Conservation (phyloP, 2,797 vertebrate genomes). For the Sebastes diaconus region DNA sequence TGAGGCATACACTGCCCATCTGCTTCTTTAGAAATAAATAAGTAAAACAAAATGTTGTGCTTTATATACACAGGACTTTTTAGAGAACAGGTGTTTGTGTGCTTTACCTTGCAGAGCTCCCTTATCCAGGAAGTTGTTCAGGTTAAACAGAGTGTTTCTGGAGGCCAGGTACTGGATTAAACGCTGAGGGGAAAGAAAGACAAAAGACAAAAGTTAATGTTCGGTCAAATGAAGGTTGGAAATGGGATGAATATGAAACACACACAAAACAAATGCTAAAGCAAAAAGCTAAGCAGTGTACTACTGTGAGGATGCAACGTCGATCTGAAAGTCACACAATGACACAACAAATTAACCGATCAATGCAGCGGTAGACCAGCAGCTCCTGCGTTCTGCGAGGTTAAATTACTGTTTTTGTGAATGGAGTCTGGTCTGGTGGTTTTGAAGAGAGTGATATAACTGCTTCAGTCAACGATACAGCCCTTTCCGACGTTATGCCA, state of each 20-base stretch:
- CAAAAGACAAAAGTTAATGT: background rate
- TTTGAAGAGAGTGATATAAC: too few relatives aligned
- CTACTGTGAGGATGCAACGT: too few relatives aligned
- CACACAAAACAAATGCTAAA: background rate
- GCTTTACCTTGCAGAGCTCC: constrained; percentile 91
- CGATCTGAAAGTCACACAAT: too few relatives aligned
- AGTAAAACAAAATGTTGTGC: background rate
- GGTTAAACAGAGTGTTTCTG: constrained; percentile 93
- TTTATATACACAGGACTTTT: rapidly evolving
- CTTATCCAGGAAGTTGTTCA: constrained; percentile 97
- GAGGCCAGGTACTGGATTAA: constrained; percentile 97
- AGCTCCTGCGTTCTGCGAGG: too few relatives aligned
- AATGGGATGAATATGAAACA: background rate
- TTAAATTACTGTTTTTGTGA: too few relatives aligned
- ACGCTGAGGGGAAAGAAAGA: constrained; percentile 80
- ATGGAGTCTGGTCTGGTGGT: too few relatives aligned
- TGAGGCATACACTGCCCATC: background rate
- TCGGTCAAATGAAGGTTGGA: background rate
- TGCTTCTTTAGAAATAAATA: background rate
- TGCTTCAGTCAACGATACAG: too few relatives aligned
- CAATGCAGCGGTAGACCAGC: too few relatives aligned
- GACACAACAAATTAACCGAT: too few relatives aligned
- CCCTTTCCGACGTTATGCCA: too few relatives aligned
- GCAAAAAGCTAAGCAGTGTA: too few relatives aligned
- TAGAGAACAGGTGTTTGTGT: background rate